Base-by-base conservation (phyloP, 1,140 invertebrate genomes). In the Lerema accius region DNA sequence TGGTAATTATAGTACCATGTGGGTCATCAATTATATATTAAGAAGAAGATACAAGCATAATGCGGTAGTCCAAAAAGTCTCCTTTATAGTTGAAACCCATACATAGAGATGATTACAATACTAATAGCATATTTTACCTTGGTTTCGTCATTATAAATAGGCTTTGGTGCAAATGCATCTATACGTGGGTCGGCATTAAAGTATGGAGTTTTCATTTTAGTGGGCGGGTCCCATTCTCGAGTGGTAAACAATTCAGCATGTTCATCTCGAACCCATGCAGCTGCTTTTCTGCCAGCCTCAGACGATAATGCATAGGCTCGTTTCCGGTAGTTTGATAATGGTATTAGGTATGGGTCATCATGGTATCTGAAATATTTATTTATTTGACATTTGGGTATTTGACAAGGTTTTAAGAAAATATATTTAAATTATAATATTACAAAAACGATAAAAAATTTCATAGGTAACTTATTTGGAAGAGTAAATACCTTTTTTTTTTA, bases 321-420 rank as follows among this genome's bases (percentile, higher is more conserved):
- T 88, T 97, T 96, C 3, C 92, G 84, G 39, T 91, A 76, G 86
- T 95, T 95, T n/a, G 95, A 96, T 43, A 91, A 82, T n/a, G 97
- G 97, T 70, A 95, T 95, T 1, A 98, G 90, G 83, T 92, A 98
- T 3, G 97, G 97, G 91, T 98, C 97, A 93, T 98, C 97, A 76
- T 96, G 95, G 83, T 94, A 98, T 82, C 90, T 92, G 67, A n/a
- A 83, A 78, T n/a, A n/a, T n/a, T n/a, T n/a, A n/a, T n/a, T n/a
- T n/a, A n/a, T n/a, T n/a, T n/a, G n/a, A n/a, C n/a, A n/a, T n/a
- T n/a, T n/a, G n/a, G n/a, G n/a, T n/a, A n/a, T n/a, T n/a, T n/a
- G n/a, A n/a, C n/a, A n/a, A n/a, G n/a, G n/a, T n/a, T n/a, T n/a
- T n/a, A n/a, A n/a, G n/a, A n/a, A n/a, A n/a, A n/a, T n/a, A n/a